Base-by-base conservation (phyloP, 2,113 vertebrate genomes). In the Etia nguti region DNA sequence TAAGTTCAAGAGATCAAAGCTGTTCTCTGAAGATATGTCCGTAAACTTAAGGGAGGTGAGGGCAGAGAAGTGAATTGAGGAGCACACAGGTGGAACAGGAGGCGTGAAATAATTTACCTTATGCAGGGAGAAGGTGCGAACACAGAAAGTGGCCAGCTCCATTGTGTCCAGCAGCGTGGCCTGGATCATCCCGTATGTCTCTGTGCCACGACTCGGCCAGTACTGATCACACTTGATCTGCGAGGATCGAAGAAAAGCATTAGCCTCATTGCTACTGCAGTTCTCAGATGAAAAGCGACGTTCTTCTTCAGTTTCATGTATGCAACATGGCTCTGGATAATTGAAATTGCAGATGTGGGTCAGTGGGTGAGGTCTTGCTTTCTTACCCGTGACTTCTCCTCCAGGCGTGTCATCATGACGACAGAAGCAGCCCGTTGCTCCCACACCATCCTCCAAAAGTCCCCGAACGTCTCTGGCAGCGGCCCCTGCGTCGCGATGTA, bases 401-500 rank as follows among this genome's bases (percentile, higher is more conserved):
- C 98, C 62, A 99, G 96, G 52, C 98, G 97, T 0, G 99, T 99
- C 99, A 99, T 99, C 99, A 99, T 99, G 82, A 99, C 98, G 1
- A 99, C 95, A 6, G 98, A 99, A 20, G 99, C 98, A 0, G 98
- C 97, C 8, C 99, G 96, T 93, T 99, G 98, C 90, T 99, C 99
- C 99, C 99, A 99, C 90, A 99, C 98, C 99, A 98, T 99, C 81
- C 98, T 96, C 99, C 99, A 99, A 88, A 99, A 99, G 93, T 99
- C 98, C 1, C 98, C 98, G 0, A 99, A 99, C 6, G 98, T 99
- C 96, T 99, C 99, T 0, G 98, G 97, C 94, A 99, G 96, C 0
- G 99, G 97, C 1, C 99, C 99, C 94, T 99, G 99, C 0, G 98
- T 99, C 91, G 99, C 98, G 0, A 99, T 99, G 96, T 99, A 99